phyloP scores from a whole-genome alignment of 2,113 vertebrate genomes.

The Miniopterus natalensis region DNA sequence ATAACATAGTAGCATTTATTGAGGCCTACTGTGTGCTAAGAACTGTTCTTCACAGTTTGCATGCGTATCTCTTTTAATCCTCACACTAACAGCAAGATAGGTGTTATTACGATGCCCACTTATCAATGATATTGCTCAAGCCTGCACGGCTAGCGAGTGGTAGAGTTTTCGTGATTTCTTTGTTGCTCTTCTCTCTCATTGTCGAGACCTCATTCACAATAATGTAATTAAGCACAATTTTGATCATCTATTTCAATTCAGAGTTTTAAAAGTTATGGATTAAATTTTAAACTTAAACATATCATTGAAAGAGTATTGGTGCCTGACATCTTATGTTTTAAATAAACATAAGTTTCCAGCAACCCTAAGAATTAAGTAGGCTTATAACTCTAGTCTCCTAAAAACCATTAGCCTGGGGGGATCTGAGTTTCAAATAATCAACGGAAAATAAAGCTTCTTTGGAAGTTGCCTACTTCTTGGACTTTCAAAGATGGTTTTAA shows the following conservation, averaged over 20 bases:
- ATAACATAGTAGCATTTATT: not conserved
- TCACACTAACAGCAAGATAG: not conserved
- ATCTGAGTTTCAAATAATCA: constrained; percentile 31
- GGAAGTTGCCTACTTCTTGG: not conserved
- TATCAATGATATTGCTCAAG: not conserved
- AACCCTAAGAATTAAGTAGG: not conserved
- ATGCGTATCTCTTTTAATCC: not conserved
- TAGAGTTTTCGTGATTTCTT: not conserved
- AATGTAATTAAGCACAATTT: not conserved
- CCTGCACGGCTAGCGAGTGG: not conserved
- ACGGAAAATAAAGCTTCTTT: not conserved
- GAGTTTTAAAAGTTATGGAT: not conserved
- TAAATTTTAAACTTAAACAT: not conserved
- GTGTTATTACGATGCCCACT: not conserved
- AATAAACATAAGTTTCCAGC: not conserved
- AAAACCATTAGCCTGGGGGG: not conserved
- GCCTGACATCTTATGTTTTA: constrained; percentile 12
- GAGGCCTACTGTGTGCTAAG: not conserved
- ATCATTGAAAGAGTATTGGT: not conserved
- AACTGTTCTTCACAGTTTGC: constrained; percentile 25
- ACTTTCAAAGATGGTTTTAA: not conserved
- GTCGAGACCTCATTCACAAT: not conserved
- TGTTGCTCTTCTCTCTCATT: not conserved
- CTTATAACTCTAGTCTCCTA: not conserved
- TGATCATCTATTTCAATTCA: not conserved